Percentiles rank a stretch among this genome's conserved stretches.
Conservation (phyloP, 1,140 invertebrate species). For the Drosophila sp. region DNA sequence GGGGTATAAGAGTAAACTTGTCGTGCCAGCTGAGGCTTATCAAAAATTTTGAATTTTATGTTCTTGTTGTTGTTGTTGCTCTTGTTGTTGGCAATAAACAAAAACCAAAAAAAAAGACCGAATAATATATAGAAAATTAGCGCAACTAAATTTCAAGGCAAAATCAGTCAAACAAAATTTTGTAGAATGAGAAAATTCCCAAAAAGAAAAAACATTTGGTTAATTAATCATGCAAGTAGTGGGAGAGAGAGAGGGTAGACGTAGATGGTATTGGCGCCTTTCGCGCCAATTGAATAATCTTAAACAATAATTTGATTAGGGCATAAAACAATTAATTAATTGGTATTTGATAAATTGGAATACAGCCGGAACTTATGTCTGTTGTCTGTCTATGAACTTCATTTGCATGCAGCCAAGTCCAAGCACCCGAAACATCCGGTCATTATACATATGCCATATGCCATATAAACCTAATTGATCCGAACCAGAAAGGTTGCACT, state of each 20-base stretch:
- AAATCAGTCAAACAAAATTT: slow-evolving; percentile 44
- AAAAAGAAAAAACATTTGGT: neutral
- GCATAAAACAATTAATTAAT: slow-evolving; percentile 20
- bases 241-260: neutral
- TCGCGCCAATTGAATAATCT: slow-evolving; percentile 4
- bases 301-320: neutral
- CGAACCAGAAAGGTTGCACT: slow-evolving; percentile 67
- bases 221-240: slow-evolving; percentile 52
- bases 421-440: slow-evolving; percentile 52
- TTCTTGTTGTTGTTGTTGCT: slow-evolving; percentile 24
- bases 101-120: slow-evolving; percentile 24
- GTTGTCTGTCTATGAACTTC: slow-evolving; percentile 24
- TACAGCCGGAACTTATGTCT: slow-evolving; percentile 14
- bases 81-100: slow-evolving; percentile 60
- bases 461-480: slow-evolving; percentile 65
- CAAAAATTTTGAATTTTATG: slow-evolving; percentile 48
- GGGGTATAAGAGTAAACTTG: slow-evolving; percentile 30
- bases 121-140: slow-evolving; percentile 65
- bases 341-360: slow-evolving; percentile 20
- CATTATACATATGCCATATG: slow-evolving; percentile 39
- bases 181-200: neutral
- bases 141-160: slow-evolving; percentile 34
- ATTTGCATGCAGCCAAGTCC: slow-evolving; percentile 61
- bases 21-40: slow-evolving; percentile 61
- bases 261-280: neutral